Percentiles rank a stretch among this genome's conserved stretches.
These are phyloP conservation scores for Cyaniris semiargus DNA, from an alignment of 2,888 invertebrate species.

Conservation along the genomic window DNA sequence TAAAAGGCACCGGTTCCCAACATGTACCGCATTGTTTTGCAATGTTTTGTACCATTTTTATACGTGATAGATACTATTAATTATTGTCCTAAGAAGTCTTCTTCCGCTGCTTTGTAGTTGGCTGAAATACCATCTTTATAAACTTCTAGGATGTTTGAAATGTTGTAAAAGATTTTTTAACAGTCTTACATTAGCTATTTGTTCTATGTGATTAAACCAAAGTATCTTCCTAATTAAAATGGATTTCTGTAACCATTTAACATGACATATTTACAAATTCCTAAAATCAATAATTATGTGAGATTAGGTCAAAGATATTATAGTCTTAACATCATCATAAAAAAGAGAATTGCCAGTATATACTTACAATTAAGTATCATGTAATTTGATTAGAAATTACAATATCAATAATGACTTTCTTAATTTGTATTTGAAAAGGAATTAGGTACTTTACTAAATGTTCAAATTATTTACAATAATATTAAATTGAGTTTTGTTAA, in stretches of 20 bases:
- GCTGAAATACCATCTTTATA: background rate
- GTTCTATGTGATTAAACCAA: too few relatives aligned
- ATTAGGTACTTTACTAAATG: background rate
- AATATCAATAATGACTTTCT: background rate
- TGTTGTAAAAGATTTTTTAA: too few relatives aligned
- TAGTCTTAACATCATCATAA: too few relatives aligned
- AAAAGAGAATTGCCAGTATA: too few relatives aligned
- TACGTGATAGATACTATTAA: background rate
- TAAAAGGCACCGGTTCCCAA: conserved; percentile 22
- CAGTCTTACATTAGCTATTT: too few relatives aligned
- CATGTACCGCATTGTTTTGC: conserved; percentile 15
- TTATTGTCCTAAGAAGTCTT: background rate
- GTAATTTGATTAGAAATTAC: background rate
- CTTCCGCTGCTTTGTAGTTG: background rate
- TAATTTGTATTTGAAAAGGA: conserved; percentile 3
- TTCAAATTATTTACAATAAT: background rate
- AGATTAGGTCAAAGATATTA: too few relatives aligned
- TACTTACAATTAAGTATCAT: background rate
- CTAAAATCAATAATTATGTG: too few relatives aligned
- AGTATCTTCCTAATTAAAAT: too few relatives aligned
- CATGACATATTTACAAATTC: too few relatives aligned
- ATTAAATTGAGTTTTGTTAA: background rate
- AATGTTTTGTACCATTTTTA: conserved; percentile 3
- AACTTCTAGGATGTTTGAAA: too few relatives aligned
- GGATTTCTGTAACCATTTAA: too few relatives aligned